phyloP scores from a whole-genome alignment of 2,888 invertebrate genomes.

The Drosophila cognata region DNA sequence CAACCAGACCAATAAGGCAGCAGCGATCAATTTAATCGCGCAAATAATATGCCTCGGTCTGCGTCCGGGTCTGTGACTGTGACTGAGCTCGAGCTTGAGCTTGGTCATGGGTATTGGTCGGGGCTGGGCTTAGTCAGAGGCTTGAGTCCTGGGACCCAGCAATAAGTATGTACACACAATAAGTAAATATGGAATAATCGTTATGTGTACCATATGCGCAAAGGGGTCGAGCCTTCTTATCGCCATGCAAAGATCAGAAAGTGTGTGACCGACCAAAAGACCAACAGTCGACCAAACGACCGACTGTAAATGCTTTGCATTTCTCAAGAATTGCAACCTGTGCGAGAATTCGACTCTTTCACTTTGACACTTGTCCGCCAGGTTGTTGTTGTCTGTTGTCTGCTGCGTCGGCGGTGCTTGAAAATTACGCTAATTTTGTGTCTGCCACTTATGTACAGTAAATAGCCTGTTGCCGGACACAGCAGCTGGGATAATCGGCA shows the following conservation, averaged over 20 bases:
- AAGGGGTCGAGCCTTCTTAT: slow-evolving; percentile 67
- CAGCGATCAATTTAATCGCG: slow-evolving; percentile 84
- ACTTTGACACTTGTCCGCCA: slow-evolving; percentile 76
- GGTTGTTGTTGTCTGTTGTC: slow-evolving; percentile 5
- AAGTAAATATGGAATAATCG: slow-evolving; percentile 84
- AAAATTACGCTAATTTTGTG: slow-evolving; percentile 80
- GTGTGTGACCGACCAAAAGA: slow-evolving; percentile 67
- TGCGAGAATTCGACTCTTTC: slow-evolving; percentile 69
- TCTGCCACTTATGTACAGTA: slow-evolving; percentile 66
- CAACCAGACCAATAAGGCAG: slow-evolving; percentile 43
- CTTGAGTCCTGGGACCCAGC: slow-evolving; percentile 55
- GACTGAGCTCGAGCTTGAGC: slow-evolving; percentile 3
- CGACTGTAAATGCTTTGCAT: slow-evolving; percentile 58
- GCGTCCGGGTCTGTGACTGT: slow-evolving; percentile 7
- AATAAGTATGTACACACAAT: slow-evolving; percentile 71
- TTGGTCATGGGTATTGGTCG: slow-evolving; percentile 2
- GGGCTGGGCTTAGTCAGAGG: slow-evolving; percentile 12
- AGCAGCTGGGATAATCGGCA: slow-evolving; percentile 78
- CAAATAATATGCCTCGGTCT: slow-evolving; percentile 80
- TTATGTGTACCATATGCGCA: slow-evolving; percentile 65
- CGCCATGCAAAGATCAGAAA: slow-evolving; percentile 71
- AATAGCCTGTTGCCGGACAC: slow-evolving; percentile 38
- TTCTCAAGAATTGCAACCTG: slow-evolving; percentile 76
- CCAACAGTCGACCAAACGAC: slow-evolving; percentile 35
- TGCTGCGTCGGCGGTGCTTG: slow-evolving; percentile 62